Evolutionary conservation across 2,113 vertebrate genomes (phyloP).

Genomic region (Brachypodius melanocephalos): DNA sequence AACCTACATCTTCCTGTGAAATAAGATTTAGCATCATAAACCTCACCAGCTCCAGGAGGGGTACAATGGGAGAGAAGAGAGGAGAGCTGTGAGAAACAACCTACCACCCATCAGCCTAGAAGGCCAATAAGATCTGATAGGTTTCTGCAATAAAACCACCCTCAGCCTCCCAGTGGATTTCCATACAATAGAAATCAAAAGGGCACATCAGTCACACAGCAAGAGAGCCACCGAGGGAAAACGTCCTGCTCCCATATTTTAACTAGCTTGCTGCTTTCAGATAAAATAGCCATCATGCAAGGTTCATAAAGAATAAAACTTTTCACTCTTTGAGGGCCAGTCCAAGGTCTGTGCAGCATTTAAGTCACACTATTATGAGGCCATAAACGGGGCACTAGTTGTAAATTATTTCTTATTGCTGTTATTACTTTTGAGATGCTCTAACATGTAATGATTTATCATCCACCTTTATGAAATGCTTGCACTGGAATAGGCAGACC

Average conservation of each 20-base stretch:
- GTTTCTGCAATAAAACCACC: constrained; percentile 36
- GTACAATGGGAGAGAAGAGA: background rate
- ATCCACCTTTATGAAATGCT: background rate
- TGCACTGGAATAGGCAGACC: background rate
- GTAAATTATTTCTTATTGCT: constrained; percentile 45
- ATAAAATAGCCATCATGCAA: constrained; percentile 28
- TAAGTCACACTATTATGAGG: background rate
- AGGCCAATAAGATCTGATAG: constrained; percentile 31
- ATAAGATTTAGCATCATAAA: background rate
- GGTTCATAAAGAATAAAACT: constrained; percentile 38
- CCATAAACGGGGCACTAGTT: background rate
- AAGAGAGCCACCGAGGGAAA: background rate
- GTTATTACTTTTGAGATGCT: background rate
- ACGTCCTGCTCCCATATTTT: background rate
- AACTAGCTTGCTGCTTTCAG: constrained; percentile 31
- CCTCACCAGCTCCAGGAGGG: background rate
- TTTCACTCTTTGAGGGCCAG: background rate
- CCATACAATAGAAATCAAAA: constrained; percentile 44
- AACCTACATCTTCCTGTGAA: background rate
- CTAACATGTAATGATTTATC: background rate
- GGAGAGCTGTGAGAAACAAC: background rate
- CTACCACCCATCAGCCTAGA: constrained; percentile 9
- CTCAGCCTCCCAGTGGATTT: constrained; percentile 50
- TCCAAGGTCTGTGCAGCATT: constrained; percentile 30
- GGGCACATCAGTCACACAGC: constrained; percentile 28